Evolutionary conservation across 2,888 invertebrate species (phyloP).

Genomic region (Hirtodrosophila histrioides): DNA sequence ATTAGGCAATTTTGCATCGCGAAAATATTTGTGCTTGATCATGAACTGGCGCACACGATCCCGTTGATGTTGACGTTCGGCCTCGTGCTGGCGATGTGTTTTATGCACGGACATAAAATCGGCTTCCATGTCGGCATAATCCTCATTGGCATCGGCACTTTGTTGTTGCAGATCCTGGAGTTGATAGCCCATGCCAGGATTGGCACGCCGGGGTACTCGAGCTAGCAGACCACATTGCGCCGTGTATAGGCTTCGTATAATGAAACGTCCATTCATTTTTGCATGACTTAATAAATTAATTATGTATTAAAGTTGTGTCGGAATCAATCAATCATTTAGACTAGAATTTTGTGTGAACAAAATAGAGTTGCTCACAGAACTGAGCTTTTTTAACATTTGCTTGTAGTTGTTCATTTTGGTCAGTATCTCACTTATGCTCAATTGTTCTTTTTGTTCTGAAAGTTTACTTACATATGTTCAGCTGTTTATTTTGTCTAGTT

Average conservation of each 20-base stretch:
- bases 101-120: constrained; percentile 85
- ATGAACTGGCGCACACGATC: constrained; percentile 86
- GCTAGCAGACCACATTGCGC: constrained; percentile 39
- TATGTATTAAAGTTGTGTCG: too few species aligned
- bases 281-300: neutral
- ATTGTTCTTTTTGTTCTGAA: too few species aligned
- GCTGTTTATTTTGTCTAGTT: too few species aligned
- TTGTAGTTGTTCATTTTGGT: too few species aligned
- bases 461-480: too few species aligned
- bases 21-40: constrained; percentile 89
- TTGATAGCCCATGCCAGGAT: constrained; percentile 73
- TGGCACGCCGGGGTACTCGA: constrained; percentile 59
- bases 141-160: constrained; percentile 64
- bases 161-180: constrained; percentile 56
- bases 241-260: constrained; percentile 47
- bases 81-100: constrained; percentile 86
- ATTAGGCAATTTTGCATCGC: constrained; percentile 87
- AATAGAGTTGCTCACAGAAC: too few species aligned
- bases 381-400: too few species aligned
- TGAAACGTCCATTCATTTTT: constrained; percentile 37
- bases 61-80: constrained; percentile 85
- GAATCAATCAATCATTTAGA: too few species aligned
- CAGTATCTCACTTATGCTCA: too few species aligned
- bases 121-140: constrained; percentile 84
- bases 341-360: too few species aligned